Conservation (phyloP, 1,140 invertebrate species). For the Cyrtorhinus lividipennis region DNA sequence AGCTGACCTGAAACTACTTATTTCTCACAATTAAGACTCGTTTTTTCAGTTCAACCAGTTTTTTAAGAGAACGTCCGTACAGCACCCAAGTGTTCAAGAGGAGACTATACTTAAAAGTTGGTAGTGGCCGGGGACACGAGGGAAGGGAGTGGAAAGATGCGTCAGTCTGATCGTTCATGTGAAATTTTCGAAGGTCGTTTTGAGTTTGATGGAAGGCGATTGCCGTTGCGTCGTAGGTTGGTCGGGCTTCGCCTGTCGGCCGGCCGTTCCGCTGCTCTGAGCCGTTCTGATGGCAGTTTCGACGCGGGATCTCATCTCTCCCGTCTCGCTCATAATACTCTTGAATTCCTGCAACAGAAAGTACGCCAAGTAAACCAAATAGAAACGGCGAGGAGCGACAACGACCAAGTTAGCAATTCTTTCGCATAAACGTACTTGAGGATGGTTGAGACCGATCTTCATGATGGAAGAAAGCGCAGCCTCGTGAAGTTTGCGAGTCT, state of each 20-base stretch:
- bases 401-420: neutral
- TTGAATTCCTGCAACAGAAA: slow-evolving; percentile 78
- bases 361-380: too few relatives aligned
- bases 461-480: slow-evolving; percentile 75
- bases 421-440: slow-evolving; percentile 45
- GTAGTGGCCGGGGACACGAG: neutral
- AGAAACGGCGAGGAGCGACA: slow-evolving; percentile 19
- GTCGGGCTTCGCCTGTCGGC: slow-evolving; percentile 30
- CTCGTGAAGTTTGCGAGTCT: slow-evolving; percentile 59
- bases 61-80: too few relatives aligned
- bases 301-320: slow-evolving; percentile 60
- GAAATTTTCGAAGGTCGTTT: slow-evolving; percentile 93
- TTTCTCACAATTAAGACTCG: too few relatives aligned
- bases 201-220: slow-evolving; percentile 76
- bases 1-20: too few relatives aligned
- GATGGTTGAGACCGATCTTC: slow-evolving; percentile 79
- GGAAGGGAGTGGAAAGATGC: neutral
- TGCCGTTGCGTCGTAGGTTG: slow-evolving; percentile 36
- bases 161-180: slow-evolving; percentile 30
- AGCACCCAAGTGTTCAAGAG: too few relatives aligned
- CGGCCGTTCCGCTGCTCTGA: slow-evolving; percentile 38
- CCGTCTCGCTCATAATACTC: slow-evolving; percentile 66
- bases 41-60: too few relatives aligned
- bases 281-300: slow-evolving; percentile 70
- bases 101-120: too few relatives aligned